Evolutionary conservation across 2,888 invertebrate species (phyloP).

Genomic region (Theretra japonica): DNA sequence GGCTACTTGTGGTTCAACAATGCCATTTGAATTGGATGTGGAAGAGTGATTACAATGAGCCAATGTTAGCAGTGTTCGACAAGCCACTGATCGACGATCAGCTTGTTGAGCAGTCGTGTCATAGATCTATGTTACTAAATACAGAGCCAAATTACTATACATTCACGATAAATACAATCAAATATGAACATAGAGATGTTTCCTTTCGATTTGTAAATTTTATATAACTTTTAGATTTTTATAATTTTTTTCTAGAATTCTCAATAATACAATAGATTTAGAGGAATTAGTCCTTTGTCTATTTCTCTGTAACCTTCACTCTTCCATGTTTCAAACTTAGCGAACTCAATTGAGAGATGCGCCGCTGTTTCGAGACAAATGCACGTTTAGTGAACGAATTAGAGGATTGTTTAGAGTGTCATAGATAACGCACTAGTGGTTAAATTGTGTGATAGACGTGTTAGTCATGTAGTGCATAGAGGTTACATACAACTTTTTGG

Average conservation of each 20-base stretch:
- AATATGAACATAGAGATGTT: slow-evolving; percentile 31
- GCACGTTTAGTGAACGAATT: slow-evolving; percentile 76
- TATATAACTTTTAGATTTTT: slow-evolving; percentile 10
- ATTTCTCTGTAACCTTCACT: slow-evolving; percentile 77
- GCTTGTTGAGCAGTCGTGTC: slow-evolving; percentile 39
- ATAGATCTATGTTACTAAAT: slow-evolving; percentile 35
- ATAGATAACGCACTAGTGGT: slow-evolving; percentile 72
- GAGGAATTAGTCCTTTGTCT: slow-evolving; percentile 64
- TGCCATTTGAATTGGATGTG: slow-evolving; percentile 78
- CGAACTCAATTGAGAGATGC: slow-evolving; percentile 51
- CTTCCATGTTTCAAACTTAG: slow-evolving; percentile 81
- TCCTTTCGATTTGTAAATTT: slow-evolving; percentile 23
- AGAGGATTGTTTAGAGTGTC: slow-evolving; percentile 64
- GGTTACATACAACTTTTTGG: slow-evolving; percentile 48
- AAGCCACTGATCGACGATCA: slow-evolving; percentile 36
- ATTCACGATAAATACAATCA: slow-evolving; percentile 57
- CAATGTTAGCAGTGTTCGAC: slow-evolving; percentile 30
- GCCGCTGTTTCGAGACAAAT: slow-evolving; percentile 63
- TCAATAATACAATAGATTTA: slow-evolving; percentile 59
- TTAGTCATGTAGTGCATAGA: slow-evolving; percentile 63
- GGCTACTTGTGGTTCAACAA: slow-evolving; percentile 74
- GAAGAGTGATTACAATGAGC: slow-evolving; percentile 77
- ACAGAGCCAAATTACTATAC: slow-evolving; percentile 33
- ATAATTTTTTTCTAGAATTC: slow-evolving; percentile 17
- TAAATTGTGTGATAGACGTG: slow-evolving; percentile 69